phyloP scores from a whole-genome alignment of 1,140 invertebrate genomes.

The Anastrepha obliqua region DNA sequence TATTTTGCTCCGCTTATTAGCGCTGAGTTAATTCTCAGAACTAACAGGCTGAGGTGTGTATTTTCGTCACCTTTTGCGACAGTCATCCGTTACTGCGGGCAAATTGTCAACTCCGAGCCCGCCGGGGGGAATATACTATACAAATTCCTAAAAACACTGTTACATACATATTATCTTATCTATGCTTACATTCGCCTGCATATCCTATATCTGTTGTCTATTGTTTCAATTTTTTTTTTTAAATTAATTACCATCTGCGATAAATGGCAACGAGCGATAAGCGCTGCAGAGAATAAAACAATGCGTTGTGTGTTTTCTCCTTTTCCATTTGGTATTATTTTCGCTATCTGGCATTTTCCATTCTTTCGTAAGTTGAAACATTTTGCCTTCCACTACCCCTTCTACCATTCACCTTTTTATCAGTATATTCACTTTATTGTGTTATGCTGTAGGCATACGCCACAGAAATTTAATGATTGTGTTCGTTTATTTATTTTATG shows the following conservation, averaged over 20 bases:
- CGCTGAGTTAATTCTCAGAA: too few species aligned
- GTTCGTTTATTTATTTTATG: not conserved
- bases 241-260: conserved; percentile 50
- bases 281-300: conserved; percentile 27
- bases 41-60: too few species aligned
- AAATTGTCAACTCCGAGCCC: too few species aligned
- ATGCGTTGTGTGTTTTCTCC: not conserved
- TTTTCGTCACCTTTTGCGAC: too few species aligned
- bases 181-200: not conserved
- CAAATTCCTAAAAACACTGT: not conserved
- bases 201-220: not conserved
- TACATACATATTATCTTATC: not conserved
- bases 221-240: conserved; percentile 17
- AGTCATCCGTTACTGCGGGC: too few species aligned
- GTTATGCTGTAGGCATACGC: not conserved
- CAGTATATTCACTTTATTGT: not conserved
- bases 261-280: conserved; percentile 46
- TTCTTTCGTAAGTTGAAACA: conserved; percentile 35
- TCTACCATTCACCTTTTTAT: not conserved
- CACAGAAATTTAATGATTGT: not conserved
- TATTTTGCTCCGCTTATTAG: too few species aligned
- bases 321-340: not conserved
- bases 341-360: not conserved
- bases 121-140: too few species aligned
- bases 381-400: not conserved